Conservation (phyloP, 2,888 invertebrate genomes). For the Tethea ocularis region DNA sequence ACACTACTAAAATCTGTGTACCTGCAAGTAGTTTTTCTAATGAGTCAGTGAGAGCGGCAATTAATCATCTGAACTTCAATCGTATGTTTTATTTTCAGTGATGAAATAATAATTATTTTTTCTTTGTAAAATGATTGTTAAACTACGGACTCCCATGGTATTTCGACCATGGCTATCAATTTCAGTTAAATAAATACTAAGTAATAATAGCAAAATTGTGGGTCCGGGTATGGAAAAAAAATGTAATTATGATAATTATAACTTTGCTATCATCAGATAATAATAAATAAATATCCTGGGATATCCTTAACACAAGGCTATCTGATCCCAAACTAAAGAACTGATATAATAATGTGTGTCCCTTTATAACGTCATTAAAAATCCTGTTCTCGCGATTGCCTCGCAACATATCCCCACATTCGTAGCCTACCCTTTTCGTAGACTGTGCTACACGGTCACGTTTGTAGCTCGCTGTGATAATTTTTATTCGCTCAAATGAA, state of each 20-base stretch:
- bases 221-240: too few relatives aligned
- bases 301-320: too few relatives aligned
- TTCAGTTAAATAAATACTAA: too few relatives aligned
- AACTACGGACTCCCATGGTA: too few relatives aligned
- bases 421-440: slow-evolving; percentile 30
- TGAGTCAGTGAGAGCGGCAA: background rate
- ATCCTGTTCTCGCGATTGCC: background rate
- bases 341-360: background rate
- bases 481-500: slow-evolving; percentile 66
- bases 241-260: too few relatives aligned
- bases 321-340: background rate
- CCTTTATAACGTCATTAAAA: background rate
- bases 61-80: too few relatives aligned
- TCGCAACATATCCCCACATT: slow-evolving; percentile 26
- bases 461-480: slow-evolving; percentile 42
- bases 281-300: too few relatives aligned
- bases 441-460: slow-evolving; percentile 35
- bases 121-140: too few relatives aligned
- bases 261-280: too few relatives aligned
- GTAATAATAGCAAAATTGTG: too few relatives aligned
- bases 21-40: background rate
- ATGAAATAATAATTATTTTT: too few relatives aligned
- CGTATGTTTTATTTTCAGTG: background rate
- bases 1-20: background rate
- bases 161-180: too few relatives aligned